A percentile compares a stretch with the other conserved stretches of the same genome.
These are phyloP conservation scores for Athene cunicularia DNA, from an alignment of 2,113 vertebrate genomes.

Conservation along the genomic window DNA sequence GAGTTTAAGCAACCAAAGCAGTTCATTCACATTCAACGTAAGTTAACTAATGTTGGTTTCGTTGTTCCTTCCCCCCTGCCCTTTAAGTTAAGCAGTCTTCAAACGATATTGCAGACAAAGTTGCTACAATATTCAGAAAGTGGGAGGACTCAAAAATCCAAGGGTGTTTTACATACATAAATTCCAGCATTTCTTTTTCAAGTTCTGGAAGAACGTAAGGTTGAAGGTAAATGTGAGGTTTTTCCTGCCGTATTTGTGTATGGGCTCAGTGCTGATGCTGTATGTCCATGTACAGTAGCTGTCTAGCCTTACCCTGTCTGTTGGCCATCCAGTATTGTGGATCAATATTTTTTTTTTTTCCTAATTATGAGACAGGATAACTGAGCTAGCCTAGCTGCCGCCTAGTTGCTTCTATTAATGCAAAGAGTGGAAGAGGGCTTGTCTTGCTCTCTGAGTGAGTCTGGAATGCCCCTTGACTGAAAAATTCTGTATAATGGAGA, in stretches of 20 bases:
- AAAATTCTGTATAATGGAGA: neutral
- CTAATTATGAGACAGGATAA: neutral
- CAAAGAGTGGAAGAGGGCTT: neutral
- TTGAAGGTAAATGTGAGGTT: neutral
- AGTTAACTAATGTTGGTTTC: conserved; percentile 61
- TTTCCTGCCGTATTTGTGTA: neutral
- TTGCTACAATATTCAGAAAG: neutral
- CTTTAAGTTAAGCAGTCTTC: neutral
- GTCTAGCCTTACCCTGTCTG: neutral
- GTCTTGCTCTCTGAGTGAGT: neutral
- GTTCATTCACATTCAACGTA: conserved; percentile 95
- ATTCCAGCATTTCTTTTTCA: neutral
- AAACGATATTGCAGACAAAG: neutral
- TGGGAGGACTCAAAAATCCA: neutral
- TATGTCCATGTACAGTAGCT: neutral
- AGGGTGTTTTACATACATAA: neutral
- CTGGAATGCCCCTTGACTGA: neutral
- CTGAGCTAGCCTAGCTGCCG: neutral
- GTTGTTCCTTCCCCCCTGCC: neutral
- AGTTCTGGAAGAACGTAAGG: neutral
- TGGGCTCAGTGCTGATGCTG: neutral
- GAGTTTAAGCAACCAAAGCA: conserved; percentile 92
- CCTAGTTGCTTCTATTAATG: neutral
- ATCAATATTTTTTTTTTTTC: neutral
- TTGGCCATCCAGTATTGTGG: neutral